Evolutionary conservation across 2,113 vertebrate species (phyloP).

Genomic region (Hippocampus abdominalis): DNA sequence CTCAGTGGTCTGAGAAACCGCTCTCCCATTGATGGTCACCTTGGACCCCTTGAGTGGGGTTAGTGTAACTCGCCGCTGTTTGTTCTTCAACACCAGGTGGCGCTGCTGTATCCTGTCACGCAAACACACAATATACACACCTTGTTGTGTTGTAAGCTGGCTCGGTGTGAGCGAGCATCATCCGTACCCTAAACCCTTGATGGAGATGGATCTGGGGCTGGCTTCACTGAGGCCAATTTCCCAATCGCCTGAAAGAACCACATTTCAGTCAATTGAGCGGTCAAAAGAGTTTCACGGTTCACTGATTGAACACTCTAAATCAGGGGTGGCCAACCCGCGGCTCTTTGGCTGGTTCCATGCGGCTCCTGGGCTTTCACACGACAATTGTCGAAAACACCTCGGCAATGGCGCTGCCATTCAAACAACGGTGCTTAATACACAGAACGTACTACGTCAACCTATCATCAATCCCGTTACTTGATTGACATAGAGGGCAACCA

Average conservation of each 20-base stretch:
- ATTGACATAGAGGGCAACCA: no score
- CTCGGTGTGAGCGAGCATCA: background rate
- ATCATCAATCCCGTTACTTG: no score
- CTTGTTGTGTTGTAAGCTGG: background rate
- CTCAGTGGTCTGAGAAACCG: conserved; percentile 65
- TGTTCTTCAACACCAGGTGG: conserved; percentile 80
- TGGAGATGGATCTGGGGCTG: conserved; percentile 65
- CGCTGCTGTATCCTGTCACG: conserved; percentile 78
- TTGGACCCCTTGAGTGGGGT: conserved; percentile 72
- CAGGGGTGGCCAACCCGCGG: no score
- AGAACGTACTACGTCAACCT: no score
- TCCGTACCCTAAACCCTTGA: conserved; percentile 80
- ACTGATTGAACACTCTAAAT: no score
- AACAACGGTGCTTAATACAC: no score
- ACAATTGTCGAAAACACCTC: no score
- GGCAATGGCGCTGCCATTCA: no score
- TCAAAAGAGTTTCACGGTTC: no score
- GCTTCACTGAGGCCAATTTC: conserved; percentile 72
- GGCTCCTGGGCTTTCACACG: no score
- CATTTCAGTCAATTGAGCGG: background rate
- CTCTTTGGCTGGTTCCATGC: no score
- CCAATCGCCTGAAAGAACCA: conserved; percentile 72
- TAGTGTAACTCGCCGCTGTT: conserved; percentile 70
- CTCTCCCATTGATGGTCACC: conserved; percentile 77
- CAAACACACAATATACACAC: background rate